phyloP scores from a whole-genome alignment of 2,113 vertebrate genomes.

The Psammodynastes pulverulentus region DNA sequence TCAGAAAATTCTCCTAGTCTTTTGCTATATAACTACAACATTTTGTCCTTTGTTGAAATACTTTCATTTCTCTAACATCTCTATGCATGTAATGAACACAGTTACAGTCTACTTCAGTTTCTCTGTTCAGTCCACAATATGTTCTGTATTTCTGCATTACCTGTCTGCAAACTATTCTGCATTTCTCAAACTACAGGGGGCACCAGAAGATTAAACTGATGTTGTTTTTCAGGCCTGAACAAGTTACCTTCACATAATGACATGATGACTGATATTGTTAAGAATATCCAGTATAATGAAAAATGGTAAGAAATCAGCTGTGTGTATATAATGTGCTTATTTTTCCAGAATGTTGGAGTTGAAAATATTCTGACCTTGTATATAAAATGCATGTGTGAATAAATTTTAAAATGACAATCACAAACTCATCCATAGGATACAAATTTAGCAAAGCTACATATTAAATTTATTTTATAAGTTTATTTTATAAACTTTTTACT shows the following conservation, averaged over 20 bases:
- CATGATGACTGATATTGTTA: constrained; percentile 34
- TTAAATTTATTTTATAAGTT: not conserved
- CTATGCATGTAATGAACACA: not conserved
- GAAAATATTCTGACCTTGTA: not conserved
- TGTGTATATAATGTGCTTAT: not conserved
- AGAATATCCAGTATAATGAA: constrained; percentile 30
- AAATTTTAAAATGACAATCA: not conserved
- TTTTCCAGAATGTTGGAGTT: not conserved
- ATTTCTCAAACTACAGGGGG: not conserved
- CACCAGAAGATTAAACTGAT: not conserved
- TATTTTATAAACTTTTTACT: not conserved
- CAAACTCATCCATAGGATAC: not conserved
- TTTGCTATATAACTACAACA: too few relatives aligned
- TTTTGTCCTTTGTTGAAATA: not conserved
- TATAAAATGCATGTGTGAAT: not conserved
- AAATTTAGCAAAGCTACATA: not conserved
- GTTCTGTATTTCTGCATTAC: not conserved
- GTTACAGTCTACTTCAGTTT: not conserved
- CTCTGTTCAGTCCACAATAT: not conserved
- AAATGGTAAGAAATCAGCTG: constrained; percentile 20
- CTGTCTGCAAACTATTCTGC: not conserved
- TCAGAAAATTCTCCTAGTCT: not conserved
- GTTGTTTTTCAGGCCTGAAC: constrained; percentile 24
- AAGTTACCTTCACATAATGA: constrained; percentile 24
- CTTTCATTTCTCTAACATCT: not conserved